Conservation (phyloP, 2,113 vertebrate genomes). For the Glaucomys volans region DNA sequence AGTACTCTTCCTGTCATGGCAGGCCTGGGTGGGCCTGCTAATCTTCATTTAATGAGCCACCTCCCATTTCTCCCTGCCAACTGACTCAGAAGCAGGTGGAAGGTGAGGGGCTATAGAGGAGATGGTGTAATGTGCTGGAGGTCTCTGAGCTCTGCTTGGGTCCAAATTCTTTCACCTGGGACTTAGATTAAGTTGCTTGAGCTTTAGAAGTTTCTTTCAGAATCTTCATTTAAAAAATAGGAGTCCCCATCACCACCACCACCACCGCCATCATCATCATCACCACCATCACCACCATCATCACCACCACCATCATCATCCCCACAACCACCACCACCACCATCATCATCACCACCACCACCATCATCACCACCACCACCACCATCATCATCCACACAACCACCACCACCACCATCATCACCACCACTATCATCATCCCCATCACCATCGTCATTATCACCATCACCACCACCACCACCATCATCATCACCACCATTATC, state of each 20-base stretch:
- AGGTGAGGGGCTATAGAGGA: not conserved
- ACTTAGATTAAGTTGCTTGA: not conserved
- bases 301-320: not conserved
- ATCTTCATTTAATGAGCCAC: not conserved
- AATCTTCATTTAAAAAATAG: not conserved
- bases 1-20: not conserved
- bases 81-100: not conserved
- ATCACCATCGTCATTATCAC: not conserved
- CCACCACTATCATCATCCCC: not conserved
- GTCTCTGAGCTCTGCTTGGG: not conserved
- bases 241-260: no score
- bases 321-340: not conserved
- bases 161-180: not conserved
- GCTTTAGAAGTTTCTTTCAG: not conserved
- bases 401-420: not conserved
- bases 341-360: not conserved
- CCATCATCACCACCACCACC: no score
- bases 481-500: not conserved
- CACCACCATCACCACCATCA: not conserved
- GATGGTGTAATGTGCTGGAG: not conserved
- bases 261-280: not conserved
- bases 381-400: not conserved
- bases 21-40: not conserved
- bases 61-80: accelerated
- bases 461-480: not conserved